These are phyloP conservation scores for Peromyscus polionotus DNA, from an alignment of 2,113 vertebrate species.

Conservation along the genomic window DNA sequence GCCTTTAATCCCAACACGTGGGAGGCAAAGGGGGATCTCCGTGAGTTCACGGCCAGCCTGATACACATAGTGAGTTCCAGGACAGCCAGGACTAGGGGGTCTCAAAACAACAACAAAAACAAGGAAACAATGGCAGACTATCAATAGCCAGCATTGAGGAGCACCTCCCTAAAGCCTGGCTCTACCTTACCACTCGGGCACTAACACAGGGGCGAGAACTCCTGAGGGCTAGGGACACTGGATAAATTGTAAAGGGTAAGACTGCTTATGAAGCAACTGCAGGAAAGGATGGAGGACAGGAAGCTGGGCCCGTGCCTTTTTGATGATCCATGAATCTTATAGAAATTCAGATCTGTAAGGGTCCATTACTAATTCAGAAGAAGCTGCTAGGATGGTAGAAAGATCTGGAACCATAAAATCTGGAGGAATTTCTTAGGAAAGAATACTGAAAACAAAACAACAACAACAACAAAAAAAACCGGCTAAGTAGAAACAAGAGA, in stretches of 20 bases:
- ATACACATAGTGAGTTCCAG: background rate
- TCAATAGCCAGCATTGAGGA: background rate
- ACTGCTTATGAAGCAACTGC: background rate
- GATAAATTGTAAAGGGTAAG: background rate
- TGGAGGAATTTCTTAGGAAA: constrained; percentile 12
- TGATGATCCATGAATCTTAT: background rate
- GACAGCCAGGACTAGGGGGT: background rate
- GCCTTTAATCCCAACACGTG: background rate
- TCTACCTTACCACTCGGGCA: constrained; percentile 27
- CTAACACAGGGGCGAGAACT: background rate
- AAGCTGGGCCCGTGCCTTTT: background rate
- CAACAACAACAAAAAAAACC: background rate
- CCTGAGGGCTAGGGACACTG: background rate
- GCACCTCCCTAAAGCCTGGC: background rate
- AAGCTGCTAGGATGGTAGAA: constrained; percentile 22
- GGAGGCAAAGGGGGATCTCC: background rate
- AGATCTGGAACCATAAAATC: constrained; percentile 38
- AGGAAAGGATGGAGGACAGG: background rate
- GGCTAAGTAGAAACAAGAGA: background rate
- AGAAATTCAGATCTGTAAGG: constrained; percentile 46
- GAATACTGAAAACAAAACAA: background rate
- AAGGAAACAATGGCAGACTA: background rate
- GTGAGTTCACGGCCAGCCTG: background rate
- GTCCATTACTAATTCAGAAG: constrained; percentile 22
- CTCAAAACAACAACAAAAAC: background rate